A percentile compares a stretch with the other conserved stretches of the same genome.
phyloP scores from a whole-genome alignment of 2,797 vertebrate genomes.

The Ptychobarbus kaznakovi region DNA sequence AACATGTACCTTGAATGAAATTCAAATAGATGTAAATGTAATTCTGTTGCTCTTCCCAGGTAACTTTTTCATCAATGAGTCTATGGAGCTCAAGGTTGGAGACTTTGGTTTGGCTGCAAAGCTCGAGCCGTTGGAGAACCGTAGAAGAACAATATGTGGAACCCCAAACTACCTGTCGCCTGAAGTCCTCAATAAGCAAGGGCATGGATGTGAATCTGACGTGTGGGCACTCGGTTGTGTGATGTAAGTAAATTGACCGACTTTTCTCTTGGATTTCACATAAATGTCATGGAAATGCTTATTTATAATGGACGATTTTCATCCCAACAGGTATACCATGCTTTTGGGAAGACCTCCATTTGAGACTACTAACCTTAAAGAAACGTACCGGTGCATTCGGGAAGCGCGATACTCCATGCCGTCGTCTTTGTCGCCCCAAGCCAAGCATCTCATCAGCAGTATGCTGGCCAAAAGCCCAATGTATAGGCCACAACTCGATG shows the following conservation, averaged over 20 bases:
- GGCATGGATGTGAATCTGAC: constrained; percentile 88
- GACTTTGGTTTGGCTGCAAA: constrained; percentile 88
- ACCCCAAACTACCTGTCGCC: constrained; percentile 91
- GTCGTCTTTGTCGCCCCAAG: constrained; percentile 81
- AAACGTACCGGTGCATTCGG: constrained; percentile 87
- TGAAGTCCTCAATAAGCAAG: constrained; percentile 91
- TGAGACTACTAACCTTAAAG: constrained; percentile 89
- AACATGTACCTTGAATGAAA: not conserved
- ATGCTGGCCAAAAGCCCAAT: constrained; percentile 87
- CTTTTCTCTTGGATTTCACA: not conserved
- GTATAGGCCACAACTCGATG: constrained; percentile 83
- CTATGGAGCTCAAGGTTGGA: constrained; percentile 89
- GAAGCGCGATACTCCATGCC: constrained; percentile 86
- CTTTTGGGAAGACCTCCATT: constrained; percentile 87
- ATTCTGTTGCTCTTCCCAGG: constrained; percentile 68
- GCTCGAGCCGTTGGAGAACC: constrained; percentile 85
- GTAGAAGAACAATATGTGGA: constrained; percentile 87
- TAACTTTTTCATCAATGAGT: constrained; percentile 89
- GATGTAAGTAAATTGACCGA: constrained; percentile 79
- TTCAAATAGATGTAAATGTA: not conserved
- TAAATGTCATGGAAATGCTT: not conserved
- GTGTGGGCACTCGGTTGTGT: constrained; percentile 90
- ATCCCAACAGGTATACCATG: constrained; percentile 85
- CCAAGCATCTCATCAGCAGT: constrained; percentile 84
- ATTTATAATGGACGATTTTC: not conserved